Base-by-base conservation (phyloP, 1,140 invertebrate genomes). In the Bilobella aurantiaca region DNA sequence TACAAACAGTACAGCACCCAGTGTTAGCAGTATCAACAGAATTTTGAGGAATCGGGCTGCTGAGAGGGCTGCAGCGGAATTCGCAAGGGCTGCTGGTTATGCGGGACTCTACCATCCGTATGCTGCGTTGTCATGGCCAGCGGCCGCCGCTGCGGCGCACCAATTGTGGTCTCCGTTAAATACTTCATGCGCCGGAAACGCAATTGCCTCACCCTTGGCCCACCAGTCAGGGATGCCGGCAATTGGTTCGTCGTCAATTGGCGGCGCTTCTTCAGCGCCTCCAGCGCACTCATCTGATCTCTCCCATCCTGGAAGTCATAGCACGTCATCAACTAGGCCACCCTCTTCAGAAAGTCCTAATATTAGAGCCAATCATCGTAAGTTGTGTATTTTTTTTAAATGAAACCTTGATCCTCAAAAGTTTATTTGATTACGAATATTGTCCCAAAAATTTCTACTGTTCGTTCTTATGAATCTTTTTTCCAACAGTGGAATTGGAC, bases 21-120 rank as follows among this genome's bases (percentile, higher is more conserved):
- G 90, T 42, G 93, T 95, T 0, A 91, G 89, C 71, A 93, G 90
- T 68, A 96, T 96, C 74, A 95, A 95, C 77, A 82, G 93, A 69
- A 96, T 95, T 70, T 78, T 96, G 53, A 77, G 91, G 62, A 96
- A 96, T 75, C 81, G 92, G 18, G 92, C 92, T 0, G 91, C 92
- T 0, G 92, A 96, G 76, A 78, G 92, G n/a, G 92, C 92, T 0
- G 91, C 91, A 0, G 91, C 91, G 0, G 92, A 96, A 78, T 95
- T 95, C 74, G 91, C 91, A 0, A 78, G 92, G 1, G 91, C 91
- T 0, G 90, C 91, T 0, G 90, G 90, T 21, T 93, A 93, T 76
- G 70, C 70, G 0, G 90, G 90, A 0, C 78, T 93, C 0, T 93
- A 93, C 76, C 74, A 77, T 66, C 74, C 77, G 1, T 76, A 77